Conservation (phyloP, 1,140 invertebrate genomes). For the Hirudo medicinalis region DNA sequence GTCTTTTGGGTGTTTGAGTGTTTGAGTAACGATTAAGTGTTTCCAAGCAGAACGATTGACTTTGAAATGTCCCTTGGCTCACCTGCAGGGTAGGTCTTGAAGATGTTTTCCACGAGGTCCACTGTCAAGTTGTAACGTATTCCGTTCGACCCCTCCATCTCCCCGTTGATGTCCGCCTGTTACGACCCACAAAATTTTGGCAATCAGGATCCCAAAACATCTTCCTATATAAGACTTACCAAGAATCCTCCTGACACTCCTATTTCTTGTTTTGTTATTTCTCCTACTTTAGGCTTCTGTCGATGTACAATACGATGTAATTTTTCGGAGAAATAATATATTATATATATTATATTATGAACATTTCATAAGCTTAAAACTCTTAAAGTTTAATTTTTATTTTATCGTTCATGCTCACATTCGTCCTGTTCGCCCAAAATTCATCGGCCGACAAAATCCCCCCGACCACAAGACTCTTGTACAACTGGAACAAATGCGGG, state of each 20-base stretch:
- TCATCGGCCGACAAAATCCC: slow-evolving; percentile 85
- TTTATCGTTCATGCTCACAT: slow-evolving; percentile 31
- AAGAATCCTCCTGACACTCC: slow-evolving; percentile 76
- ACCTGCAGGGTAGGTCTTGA: slow-evolving; percentile 91
- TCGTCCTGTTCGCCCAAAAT: slow-evolving; percentile 81
- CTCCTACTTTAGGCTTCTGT: not conserved
- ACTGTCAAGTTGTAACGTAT: slow-evolving; percentile 91
- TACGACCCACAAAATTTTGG: not conserved
- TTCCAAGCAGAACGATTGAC: no score
- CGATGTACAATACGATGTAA: no score
- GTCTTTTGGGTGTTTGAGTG: no score
- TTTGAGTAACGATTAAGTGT: no score
- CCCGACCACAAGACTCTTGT: slow-evolving; percentile 75
- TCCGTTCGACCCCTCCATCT: slow-evolving; percentile 84
- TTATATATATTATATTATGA: no score
- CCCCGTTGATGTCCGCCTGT: slow-evolving; percentile 81
- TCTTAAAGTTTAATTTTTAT: no score
- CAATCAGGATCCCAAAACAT: no score
- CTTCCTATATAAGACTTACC: slow-evolving; percentile 32
- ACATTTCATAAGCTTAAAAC: no score
- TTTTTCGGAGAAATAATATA: no score
- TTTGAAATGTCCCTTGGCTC: slow-evolving; percentile 17
- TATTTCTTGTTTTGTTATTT: slow-evolving; percentile 46
- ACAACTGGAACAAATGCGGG: slow-evolving; percentile 46
- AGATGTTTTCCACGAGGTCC: slow-evolving; percentile 94